These are phyloP conservation scores for Lacerta agilis DNA, from an alignment of 2,797 vertebrate species.

Conservation along the genomic window DNA sequence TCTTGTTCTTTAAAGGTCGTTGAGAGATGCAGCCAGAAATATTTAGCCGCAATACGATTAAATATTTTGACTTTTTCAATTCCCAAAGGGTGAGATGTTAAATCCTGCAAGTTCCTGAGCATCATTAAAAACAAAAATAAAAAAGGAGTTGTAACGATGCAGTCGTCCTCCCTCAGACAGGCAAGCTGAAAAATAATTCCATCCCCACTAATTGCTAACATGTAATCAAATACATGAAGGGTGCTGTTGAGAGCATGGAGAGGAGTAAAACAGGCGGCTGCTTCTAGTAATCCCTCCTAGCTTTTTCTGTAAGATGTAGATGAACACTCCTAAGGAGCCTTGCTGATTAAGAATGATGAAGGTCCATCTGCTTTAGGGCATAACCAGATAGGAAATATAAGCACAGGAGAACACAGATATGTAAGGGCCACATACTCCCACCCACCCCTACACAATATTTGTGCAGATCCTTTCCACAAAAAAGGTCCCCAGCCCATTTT, in stretches of 20 bases:
- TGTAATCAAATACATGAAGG: constrained; percentile 5
- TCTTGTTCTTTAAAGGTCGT: not conserved
- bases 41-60: not conserved
- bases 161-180: not conserved
- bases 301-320: not conserved
- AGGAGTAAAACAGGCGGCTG: not conserved
- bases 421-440: not conserved
- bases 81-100: not conserved
- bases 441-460: not conserved
- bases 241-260: not conserved
- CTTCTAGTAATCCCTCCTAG: not conserved
- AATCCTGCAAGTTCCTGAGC: not conserved
- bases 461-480: not conserved
- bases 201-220: not conserved
- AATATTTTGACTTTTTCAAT: not conserved
- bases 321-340: not conserved
- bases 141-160: not conserved
- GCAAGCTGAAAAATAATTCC: not conserved
- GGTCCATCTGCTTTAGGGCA: not conserved
- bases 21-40: not conserved
- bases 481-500: not conserved
- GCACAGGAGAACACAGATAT: not conserved
- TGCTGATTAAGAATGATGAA: constrained; percentile 3
- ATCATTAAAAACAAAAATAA: not conserved
- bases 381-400: not conserved